Conservation (phyloP, 2,888 invertebrate genomes). For the Drosophila parthenogenetica region DNA sequence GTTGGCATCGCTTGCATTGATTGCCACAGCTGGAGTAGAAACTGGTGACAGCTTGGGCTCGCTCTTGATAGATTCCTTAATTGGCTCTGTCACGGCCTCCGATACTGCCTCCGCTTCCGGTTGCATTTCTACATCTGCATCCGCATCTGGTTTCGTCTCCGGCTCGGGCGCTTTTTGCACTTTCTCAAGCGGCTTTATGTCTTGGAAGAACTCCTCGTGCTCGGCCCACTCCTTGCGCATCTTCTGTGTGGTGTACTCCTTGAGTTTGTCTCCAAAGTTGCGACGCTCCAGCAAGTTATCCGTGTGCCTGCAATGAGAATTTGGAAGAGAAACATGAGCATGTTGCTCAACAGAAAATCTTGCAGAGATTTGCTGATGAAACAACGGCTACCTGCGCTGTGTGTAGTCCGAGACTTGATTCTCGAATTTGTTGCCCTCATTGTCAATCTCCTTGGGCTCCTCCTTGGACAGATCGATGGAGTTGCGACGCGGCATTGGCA, state of each 20-base stretch:
- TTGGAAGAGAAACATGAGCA: background rate
- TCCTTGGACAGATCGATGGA: slow-evolving; percentile 87
- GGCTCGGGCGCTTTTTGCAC: slow-evolving; percentile 32
- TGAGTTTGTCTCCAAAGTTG: slow-evolving; percentile 79
- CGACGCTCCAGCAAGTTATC: slow-evolving; percentile 85
- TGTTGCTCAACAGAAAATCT: background rate
- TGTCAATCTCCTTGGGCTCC: slow-evolving; percentile 83
- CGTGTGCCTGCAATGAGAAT: slow-evolving; percentile 86
- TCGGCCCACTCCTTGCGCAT: slow-evolving; percentile 85
- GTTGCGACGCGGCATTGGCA: slow-evolving; percentile 87
- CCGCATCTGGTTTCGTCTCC: slow-evolving; percentile 19
- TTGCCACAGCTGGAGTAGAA: slow-evolving; percentile 22
- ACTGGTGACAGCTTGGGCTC: background rate
- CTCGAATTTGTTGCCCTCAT: slow-evolving; percentile 85
- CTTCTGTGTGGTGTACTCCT: slow-evolving; percentile 85
- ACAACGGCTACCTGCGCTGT: slow-evolving; percentile 82
- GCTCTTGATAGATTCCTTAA: background rate
- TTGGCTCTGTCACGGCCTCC: slow-evolving; percentile 2
- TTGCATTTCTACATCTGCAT: slow-evolving; percentile 16
- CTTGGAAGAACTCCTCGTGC: slow-evolving; percentile 84
- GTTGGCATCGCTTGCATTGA: slow-evolving; percentile 64
- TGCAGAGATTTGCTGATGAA: slow-evolving; percentile 6
- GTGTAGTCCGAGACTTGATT: slow-evolving; percentile 89
- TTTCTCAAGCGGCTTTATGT: slow-evolving; percentile 59
- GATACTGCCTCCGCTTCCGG: slow-evolving; percentile 14